A percentile compares a stretch with the other conserved stretches of the same genome.
phyloP scores from a whole-genome alignment of 2,797 vertebrate species.

The Aeoliscus strigatus region DNA sequence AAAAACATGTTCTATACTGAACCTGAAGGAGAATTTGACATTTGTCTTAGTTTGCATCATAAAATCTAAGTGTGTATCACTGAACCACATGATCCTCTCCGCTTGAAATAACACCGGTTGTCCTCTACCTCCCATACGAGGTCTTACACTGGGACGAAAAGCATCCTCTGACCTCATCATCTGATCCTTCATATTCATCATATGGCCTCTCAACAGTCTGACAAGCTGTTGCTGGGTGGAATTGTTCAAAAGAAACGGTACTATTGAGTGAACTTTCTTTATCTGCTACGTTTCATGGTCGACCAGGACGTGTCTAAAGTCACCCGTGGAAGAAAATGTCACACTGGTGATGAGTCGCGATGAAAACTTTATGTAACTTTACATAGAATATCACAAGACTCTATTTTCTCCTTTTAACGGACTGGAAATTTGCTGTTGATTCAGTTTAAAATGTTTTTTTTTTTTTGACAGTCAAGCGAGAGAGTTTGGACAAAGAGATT shows the following conservation, averaged over 20 bases:
- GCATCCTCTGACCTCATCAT: conserved; percentile 32
- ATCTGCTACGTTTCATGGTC: conserved; percentile 15
- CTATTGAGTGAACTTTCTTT: conserved; percentile 20
- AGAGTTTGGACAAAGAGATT: too few species aligned
- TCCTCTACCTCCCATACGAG: too few species aligned
- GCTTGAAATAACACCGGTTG: too few species aligned
- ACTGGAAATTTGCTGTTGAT: conserved; percentile 6
- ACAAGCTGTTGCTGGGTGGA: conserved; percentile 41
- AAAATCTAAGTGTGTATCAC: conserved; percentile 38
- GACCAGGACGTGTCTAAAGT: too few species aligned
- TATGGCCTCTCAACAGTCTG: conserved; percentile 56
- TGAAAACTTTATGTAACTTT: too few species aligned
- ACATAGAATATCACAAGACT: too few species aligned
- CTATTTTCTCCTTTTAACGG: too few species aligned
- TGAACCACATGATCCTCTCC: conserved; percentile 36
- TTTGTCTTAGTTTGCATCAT: conserved; percentile 22
- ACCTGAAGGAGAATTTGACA: conserved; percentile 38
- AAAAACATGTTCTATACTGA: conserved; percentile 30
- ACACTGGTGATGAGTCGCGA: too few species aligned
- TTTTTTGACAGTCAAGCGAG: too few species aligned
- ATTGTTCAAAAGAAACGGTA: conserved; percentile 11
- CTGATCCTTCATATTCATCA: conserved; percentile 39
- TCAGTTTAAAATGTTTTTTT: too few species aligned
- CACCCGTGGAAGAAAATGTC: too few species aligned
- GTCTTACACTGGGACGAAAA: too few species aligned